Conservation (phyloP, 2,888 invertebrate genomes). For the Tinea trinotella region DNA sequence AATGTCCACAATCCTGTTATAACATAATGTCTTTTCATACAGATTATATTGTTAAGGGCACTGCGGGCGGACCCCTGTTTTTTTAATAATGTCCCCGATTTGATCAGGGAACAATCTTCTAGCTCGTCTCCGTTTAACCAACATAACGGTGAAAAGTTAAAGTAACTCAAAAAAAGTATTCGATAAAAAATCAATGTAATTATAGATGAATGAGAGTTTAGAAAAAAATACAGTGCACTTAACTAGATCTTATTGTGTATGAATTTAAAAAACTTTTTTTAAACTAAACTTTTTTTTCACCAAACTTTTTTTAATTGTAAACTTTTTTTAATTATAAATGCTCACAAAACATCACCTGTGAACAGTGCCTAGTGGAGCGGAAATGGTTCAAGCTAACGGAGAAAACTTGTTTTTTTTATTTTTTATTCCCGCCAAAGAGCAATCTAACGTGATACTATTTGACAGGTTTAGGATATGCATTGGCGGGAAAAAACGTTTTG, state of each 20-base stretch:
- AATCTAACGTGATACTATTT: slow-evolving; percentile 48
- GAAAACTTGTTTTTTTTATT: slow-evolving; percentile 39
- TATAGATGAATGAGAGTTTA: not conserved
- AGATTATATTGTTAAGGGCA: too few species aligned
- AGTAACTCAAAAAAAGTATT: not conserved
- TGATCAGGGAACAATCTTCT: too few species aligned
- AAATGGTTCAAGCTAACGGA: slow-evolving; percentile 65
- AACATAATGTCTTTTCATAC: too few species aligned
- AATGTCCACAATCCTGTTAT: too few species aligned
- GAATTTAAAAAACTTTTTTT: slow-evolving; percentile 33
- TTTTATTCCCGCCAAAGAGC: slow-evolving; percentile 32
- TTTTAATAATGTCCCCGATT: too few species aligned
- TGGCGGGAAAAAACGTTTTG: slow-evolving; percentile 33
- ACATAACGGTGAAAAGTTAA: not conserved
- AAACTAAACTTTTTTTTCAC: not conserved
- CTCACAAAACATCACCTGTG: slow-evolving; percentile 60
- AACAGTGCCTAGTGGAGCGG: slow-evolving; percentile 60
- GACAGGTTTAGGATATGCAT: slow-evolving; percentile 59
- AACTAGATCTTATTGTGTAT: slow-evolving; percentile 53
- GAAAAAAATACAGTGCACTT: slow-evolving; percentile 41
- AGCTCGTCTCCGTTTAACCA: too few species aligned
- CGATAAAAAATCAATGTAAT: not conserved
- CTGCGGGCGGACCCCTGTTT: too few species aligned
- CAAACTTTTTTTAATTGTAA: too few species aligned
- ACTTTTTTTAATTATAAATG: slow-evolving; percentile 63